These are phyloP conservation scores for Vimba vimba DNA, from an alignment of 2,113 vertebrate genomes.

Conservation along the genomic window DNA sequence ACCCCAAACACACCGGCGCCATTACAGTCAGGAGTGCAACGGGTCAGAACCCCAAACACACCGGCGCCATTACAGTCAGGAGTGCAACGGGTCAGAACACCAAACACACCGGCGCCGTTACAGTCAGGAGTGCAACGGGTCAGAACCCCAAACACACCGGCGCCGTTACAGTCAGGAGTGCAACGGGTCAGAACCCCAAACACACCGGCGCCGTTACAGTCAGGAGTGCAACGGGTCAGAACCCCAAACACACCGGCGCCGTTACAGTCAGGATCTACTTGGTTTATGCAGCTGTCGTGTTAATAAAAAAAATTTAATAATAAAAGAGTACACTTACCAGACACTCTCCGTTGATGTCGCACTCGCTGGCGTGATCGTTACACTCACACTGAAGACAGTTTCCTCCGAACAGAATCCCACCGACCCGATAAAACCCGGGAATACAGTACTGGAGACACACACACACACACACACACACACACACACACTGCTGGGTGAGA, in stretches of 20 bases:
- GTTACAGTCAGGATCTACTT: too few species aligned
- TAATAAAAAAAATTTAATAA: too few species aligned
- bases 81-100: too few species aligned
- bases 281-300: too few species aligned
- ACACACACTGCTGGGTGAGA: neutral
- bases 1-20: conserved; percentile 10
- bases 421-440: conserved; percentile 87
- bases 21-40: too few species aligned
- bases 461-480: conserved; percentile 11
- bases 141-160: conserved; percentile 13
- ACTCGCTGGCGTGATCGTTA: conserved; percentile 83
- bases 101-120: conserved; percentile 20
- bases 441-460: conserved; percentile 77
- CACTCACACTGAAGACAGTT: conserved; percentile 93
- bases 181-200: conserved; percentile 5
- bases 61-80: too few species aligned
- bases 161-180: too few species aligned
- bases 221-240: too few species aligned
- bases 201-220: too few species aligned
- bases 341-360: conserved; percentile 83
- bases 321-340: conserved; percentile 71
- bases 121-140: too few species aligned
- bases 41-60: conserved; percentile 20
- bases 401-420: conserved; percentile 90
- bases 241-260: neutral